A percentile compares a stretch with the other conserved stretches of the same genome.
Conservation (phyloP, 2,797 vertebrate species). For the Eulemur rubriventer region DNA sequence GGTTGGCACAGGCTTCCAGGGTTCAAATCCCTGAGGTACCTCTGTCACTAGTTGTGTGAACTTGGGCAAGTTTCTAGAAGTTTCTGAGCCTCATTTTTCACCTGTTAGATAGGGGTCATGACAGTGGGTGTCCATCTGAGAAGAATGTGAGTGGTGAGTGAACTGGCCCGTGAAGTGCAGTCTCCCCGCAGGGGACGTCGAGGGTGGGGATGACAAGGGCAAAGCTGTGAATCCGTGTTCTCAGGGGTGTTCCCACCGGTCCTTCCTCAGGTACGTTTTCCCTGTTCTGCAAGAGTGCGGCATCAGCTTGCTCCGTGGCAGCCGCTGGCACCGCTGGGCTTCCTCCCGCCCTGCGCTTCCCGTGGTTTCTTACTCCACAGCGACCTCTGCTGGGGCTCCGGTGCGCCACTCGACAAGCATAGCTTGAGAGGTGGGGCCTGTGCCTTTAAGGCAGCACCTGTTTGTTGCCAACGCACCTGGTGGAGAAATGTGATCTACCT, state of each 20-base stretch:
- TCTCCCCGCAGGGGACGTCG: not conserved
- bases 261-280: fast-evolving
- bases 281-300: not conserved
- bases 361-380: conserved; percentile 70
- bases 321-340: fast-evolving
- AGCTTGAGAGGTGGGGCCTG: not conserved
- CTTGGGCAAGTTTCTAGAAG: not conserved
- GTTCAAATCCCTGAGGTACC: not conserved
- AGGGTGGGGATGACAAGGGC: fast-evolving
- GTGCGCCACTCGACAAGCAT: not conserved
- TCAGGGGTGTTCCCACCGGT: too few species aligned
- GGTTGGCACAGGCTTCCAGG: not conserved
- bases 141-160: not conserved
- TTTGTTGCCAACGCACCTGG: not conserved
- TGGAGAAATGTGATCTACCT: fast-evolving
- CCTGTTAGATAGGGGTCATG: too few species aligned
- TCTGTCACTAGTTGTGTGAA: not conserved
- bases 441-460: not conserved
- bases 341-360: not conserved
- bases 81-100: not conserved
- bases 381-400: conserved; percentile 83
- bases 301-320: not conserved
- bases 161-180: too few species aligned
- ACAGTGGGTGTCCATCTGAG: fast-evolving
- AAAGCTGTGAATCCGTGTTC: not conserved